A percentile compares a stretch with the other conserved stretches of the same genome.
Evolutionary conservation across 2,797 vertebrate genomes (phyloP).

Genomic region (Carapus acus): DNA sequence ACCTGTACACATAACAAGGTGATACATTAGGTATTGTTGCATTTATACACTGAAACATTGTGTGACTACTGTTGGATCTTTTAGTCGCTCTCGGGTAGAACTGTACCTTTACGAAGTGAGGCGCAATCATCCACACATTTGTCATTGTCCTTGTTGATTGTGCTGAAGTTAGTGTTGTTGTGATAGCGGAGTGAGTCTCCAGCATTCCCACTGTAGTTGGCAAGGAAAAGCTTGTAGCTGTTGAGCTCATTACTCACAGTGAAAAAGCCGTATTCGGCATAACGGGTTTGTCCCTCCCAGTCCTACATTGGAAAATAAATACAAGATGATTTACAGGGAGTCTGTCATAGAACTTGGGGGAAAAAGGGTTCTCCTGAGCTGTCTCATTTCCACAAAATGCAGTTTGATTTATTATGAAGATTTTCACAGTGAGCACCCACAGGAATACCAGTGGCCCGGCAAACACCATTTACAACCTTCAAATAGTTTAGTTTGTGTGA

Average conservation of each 20-base stretch:
- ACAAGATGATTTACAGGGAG: conserved; percentile 25
- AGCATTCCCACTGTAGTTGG: conserved; percentile 84
- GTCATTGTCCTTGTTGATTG: conserved; percentile 95
- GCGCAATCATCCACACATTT: conserved; percentile 95
- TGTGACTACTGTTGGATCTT: background rate
- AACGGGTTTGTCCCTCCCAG: conserved; percentile 84
- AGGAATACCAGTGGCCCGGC: conserved; percentile 10
- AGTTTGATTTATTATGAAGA: conserved; percentile 31
- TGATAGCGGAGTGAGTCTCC: conserved; percentile 90
- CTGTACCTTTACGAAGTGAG: conserved; percentile 84
- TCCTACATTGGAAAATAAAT: conserved; percentile 73
- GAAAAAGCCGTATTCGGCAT: conserved; percentile 85
- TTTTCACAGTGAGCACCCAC: conserved; percentile 2
- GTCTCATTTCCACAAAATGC: background rate
- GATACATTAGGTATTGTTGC: too few species aligned
- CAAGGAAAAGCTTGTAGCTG: conserved; percentile 90
- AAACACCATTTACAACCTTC: conserved; percentile 12
- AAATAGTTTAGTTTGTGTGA: conserved; percentile 13
- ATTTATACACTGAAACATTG: too few species aligned
- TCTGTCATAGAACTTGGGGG: conserved; percentile 5
- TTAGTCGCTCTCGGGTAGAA: conserved; percentile 6
- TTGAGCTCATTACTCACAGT: conserved; percentile 83
- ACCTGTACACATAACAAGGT: conserved; percentile 68
- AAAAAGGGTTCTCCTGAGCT: conserved; percentile 9
- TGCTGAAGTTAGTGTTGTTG: conserved; percentile 99